These are phyloP conservation scores for Catharus ustulatus DNA, from an alignment of 2,797 vertebrate genomes.

Conservation along the genomic window DNA sequence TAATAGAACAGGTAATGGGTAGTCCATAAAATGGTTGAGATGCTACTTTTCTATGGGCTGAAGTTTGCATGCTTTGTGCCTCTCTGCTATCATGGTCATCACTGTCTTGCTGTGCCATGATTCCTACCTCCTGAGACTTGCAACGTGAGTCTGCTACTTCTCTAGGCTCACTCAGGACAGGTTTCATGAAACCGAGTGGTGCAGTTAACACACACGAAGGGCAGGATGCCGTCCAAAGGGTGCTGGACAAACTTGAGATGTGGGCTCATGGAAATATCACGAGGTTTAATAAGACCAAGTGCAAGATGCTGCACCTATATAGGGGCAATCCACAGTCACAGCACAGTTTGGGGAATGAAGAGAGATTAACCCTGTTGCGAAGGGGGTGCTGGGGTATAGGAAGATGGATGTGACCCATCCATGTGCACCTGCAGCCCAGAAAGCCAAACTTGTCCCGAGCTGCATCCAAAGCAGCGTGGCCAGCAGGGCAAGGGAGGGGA, in stretches of 20 bases:
- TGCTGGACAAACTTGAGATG: background rate
- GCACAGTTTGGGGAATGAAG: background rate
- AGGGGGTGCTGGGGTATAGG: background rate
- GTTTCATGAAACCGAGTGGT: background rate
- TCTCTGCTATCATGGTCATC: background rate
- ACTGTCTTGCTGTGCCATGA: background rate
- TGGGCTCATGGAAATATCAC: background rate
- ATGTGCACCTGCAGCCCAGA: background rate
- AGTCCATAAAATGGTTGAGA: background rate
- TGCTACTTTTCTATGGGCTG: background rate
- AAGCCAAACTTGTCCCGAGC: accelerated
- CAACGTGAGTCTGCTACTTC: accelerated
- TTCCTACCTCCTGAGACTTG: background rate
- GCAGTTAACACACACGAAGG: background rate
- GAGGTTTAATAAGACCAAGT: background rate
- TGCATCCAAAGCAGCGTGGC: background rate
- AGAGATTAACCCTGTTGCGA: background rate
- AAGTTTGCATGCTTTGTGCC: background rate
- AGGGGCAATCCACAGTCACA: background rate
- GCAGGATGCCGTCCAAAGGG: background rate
- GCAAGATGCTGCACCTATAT: background rate
- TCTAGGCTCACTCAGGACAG: background rate
- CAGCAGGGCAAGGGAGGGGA: accelerated
- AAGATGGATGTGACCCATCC: background rate
- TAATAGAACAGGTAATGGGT: background rate